Evolutionary conservation across 2,797 vertebrate genomes (phyloP).

Genomic region (Argya squamiceps): DNA sequence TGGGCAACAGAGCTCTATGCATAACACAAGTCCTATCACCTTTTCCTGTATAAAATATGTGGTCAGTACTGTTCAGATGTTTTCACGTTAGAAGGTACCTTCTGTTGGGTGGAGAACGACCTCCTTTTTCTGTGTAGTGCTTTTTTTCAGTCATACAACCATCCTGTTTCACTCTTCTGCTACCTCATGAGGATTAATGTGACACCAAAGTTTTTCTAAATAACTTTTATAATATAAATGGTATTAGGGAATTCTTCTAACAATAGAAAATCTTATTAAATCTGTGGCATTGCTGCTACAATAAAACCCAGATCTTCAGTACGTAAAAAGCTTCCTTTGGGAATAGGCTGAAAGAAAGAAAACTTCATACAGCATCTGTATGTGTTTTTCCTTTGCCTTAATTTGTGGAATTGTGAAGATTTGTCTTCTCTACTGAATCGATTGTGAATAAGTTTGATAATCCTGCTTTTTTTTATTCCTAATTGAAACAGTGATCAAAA

Average conservation of each 20-base stretch:
- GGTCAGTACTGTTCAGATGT: neutral
- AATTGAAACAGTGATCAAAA: neutral
- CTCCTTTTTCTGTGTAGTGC: neutral
- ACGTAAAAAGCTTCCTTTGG: neutral
- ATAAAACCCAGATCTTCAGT: neutral
- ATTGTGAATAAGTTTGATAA: neutral
- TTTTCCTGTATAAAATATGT: neutral
- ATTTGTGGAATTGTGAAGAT: neutral
- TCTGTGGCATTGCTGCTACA: neutral
- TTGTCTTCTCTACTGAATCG: neutral
- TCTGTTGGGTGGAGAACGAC: neutral
- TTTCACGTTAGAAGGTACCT: neutral
- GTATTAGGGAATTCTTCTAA: neutral
- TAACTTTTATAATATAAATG: neutral
- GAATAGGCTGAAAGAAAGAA: neutral
- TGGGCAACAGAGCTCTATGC: neutral
- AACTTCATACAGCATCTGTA: neutral
- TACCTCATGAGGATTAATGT: neutral
- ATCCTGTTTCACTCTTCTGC: neutral
- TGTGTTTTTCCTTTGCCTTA: neutral
- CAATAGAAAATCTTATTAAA: neutral
- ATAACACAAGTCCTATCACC: neutral
- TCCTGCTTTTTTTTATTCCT: neutral
- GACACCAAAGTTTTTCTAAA: neutral
- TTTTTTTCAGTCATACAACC: neutral